Base-by-base conservation (phyloP, 1,140 invertebrate species). In the Phortica variegata region DNA sequence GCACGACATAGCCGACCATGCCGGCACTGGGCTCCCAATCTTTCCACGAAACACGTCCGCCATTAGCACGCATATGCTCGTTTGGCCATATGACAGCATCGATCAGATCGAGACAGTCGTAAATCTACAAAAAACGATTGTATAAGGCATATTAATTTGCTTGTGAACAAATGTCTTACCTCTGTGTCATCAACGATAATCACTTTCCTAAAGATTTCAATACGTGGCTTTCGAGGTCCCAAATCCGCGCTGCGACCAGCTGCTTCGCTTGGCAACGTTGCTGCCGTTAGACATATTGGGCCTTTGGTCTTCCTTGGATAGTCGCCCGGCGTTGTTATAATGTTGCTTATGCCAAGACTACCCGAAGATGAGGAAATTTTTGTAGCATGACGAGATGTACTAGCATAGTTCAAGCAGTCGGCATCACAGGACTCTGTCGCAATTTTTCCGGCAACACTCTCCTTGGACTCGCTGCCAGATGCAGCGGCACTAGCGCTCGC, bases 1-100 rank as follows among this genome's bases (percentile, higher is more conserved):
- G 93, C 9, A 95, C 91, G 15, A 95, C 87, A 72, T 85, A 79
- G 52, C 93, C 93, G 69, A 93, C 91, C 92, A 95, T 95, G 1
- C 93, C 93, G 33, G 86, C 84, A 50, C 87, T 83, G 0, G 93
- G 93, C 43, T 88, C 81, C 93, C 93, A 97, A 54, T 89, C 86
- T 36, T 87, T 87, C 93, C 93, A 96, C 52, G 84, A 85, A 38
- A 87, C 87, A 47, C 90, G 82, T 0, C 93, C 93, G 1, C 93
- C 93, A 55, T 86, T 83, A 45, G 84, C 83, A 49, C 91, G 78
- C 87, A 94, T 92, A 38, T 85, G 84, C 58, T 94, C 91, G 61
- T 88, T 88, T 0, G 94, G 93, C 93, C 94, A 96, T 36, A 87
- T 83, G 1, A 95, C 91, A n/a, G 63, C 63, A 72, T 95, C 93